Evolutionary conservation across 1,140 invertebrate genomes (phyloP), one percentile per base, ranked within the genome.

Genomic region (Bacillus rossius): DNA sequence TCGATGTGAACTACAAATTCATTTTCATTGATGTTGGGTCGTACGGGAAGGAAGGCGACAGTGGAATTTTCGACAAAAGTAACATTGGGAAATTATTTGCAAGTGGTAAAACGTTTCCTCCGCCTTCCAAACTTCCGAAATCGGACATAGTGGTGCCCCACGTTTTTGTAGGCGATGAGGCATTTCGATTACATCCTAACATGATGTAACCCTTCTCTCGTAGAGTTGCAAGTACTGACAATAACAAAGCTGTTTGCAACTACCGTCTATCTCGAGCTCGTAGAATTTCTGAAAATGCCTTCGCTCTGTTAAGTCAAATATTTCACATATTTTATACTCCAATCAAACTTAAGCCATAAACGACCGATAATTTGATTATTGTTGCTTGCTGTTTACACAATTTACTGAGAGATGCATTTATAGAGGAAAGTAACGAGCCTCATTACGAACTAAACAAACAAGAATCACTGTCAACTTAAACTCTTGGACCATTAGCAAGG

Each of bases 261-360:
- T 72, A 73, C 61, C 66, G 74, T 59, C 61, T 75, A 16, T 69
- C 64, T 59, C 62, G 73, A 61, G 76, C 73, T n/a, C 62, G 72
- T 64, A 47, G 70, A 49, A 63, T 64, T 41, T 66, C 75, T 7
- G 75, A 76, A 67, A 73, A 73, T 64, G 57, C 70, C 1, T 76
- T 76, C 66, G 29, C 29, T 34, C 10, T 34, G 29, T 34, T 34
- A 10, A 7, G 5, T 34, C 29, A 34, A 34, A 10, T 34, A 34
- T 34, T 34, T 10, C 5, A 10, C 4, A 34, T 34, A 34, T 34
- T 34, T 34, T 34, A 34, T 10, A 10, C 29, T 4, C 29, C 29
- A 34, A 34, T 34, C 29, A 34, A 10, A 7, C 5, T 34, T 7
- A 34, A 7, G 10, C 29, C 29, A 34, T 4, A 34, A 10, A 34